Conservation (phyloP, 2,797 vertebrate species). For the Acridotheres tristis region DNA sequence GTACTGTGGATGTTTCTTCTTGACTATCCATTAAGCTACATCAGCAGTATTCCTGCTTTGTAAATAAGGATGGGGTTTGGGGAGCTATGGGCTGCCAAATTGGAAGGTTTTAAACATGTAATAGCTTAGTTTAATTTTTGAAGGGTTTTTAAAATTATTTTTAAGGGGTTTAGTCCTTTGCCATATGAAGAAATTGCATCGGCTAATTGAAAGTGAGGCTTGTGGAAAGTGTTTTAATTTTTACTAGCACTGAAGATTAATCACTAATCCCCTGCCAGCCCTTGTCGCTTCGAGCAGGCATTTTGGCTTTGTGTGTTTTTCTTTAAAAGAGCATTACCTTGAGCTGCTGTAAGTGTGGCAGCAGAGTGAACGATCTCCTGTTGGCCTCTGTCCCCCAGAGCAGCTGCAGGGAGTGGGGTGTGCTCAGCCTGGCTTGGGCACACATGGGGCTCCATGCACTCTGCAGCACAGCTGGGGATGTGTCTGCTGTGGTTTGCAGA, state of each 20-base stretch:
- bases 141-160: rapidly evolving
- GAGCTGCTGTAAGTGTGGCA: neutral
- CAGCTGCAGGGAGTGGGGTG: rapidly evolving
- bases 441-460: rapidly evolving
- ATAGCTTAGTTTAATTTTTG: neutral
- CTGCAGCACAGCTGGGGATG: neutral
- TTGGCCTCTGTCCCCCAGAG: rapidly evolving
- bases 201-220: neutral
- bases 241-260: neutral
- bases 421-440: neutral
- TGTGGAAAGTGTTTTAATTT: neutral
- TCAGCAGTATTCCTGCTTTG: neutral
- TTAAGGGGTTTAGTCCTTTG: neutral
- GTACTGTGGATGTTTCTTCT: neutral
- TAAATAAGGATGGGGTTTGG: neutral
- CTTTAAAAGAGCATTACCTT: neutral
- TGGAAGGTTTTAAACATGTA: neutral
- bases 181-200: neutral
- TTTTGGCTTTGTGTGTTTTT: neutral
- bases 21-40: neutral
- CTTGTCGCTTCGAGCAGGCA: neutral
- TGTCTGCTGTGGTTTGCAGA: neutral
- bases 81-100: neutral
- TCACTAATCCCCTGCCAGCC: neutral
- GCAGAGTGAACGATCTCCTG: neutral